These are phyloP conservation scores for Epistrophe grossulariae DNA, from an alignment of 2,888 invertebrate genomes.

Conservation along the genomic window DNA sequence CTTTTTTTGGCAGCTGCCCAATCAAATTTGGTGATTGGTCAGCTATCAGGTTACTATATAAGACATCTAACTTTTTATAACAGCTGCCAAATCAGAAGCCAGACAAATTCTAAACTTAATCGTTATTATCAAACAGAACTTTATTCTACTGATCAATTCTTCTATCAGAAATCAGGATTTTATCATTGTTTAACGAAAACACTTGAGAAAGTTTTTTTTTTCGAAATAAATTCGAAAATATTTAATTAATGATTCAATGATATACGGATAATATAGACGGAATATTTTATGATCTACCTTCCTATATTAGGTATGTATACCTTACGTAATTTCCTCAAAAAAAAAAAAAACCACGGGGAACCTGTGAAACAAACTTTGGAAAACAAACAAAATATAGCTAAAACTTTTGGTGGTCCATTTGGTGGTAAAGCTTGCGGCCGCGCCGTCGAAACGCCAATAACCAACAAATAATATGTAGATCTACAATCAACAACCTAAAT, in stretches of 20 bases:
- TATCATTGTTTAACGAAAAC: no score
- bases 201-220: no score
- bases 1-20: no score
- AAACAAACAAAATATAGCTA: constrained; percentile 48
- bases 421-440: constrained; percentile 23
- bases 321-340: constrained; percentile 50
- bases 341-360: constrained; percentile 3
- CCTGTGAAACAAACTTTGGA: constrained; percentile 53
- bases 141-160: no score
- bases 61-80: no score
- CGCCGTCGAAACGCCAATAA: neutral
- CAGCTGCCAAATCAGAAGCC: no score
- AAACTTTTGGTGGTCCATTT: constrained; percentile 50
- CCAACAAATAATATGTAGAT: constrained; percentile 3
- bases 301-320: neutral
- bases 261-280: constrained; percentile 4
- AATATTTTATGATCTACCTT: constrained; percentile 29
- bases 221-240: constrained; percentile 15
- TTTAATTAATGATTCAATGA: constrained; percentile 41
- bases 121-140: no score
- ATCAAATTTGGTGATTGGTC: no score
- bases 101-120: no score
- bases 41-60: no score
- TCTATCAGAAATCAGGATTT: no score
- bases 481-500: constrained; percentile 40